Evolutionary conservation across 1,140 invertebrate species (phyloP).

Genomic region (Drosophila azteca): DNA sequence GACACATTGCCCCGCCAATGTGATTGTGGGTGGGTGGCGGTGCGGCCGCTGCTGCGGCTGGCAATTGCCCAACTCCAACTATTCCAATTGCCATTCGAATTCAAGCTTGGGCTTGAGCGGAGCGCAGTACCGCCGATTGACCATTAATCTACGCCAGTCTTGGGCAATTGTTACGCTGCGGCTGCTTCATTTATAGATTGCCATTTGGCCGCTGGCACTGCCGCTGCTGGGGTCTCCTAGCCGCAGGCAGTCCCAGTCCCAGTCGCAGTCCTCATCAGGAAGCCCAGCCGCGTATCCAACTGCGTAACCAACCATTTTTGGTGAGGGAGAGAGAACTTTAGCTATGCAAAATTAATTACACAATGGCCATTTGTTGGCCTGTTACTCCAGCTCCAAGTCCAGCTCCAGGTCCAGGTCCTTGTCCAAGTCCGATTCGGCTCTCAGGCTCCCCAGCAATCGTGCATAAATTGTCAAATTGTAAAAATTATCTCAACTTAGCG

Average conservation of each 20-base stretch:
- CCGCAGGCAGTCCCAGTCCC: constrained; percentile 58
- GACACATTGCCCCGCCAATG: constrained; percentile 34
- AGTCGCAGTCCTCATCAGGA: constrained; percentile 61
- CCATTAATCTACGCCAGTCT: constrained; percentile 64
- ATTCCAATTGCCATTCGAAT: constrained; percentile 37
- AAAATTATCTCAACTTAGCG: constrained; percentile 79
- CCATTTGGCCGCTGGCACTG: constrained; percentile 4
- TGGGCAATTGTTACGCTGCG: constrained; percentile 58
- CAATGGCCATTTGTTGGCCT: constrained; percentile 50
- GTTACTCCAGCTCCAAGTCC: constrained; percentile 10
- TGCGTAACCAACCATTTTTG: constrained; percentile 56
- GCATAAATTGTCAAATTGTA: constrained; percentile 82
- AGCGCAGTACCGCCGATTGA: constrained; percentile 13
- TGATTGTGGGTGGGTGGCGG: constrained; percentile 43
- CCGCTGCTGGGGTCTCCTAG: constrained; percentile 28
- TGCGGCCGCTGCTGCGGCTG: constrained; percentile 9
- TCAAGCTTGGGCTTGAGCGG: constrained; percentile 26
- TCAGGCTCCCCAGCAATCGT: constrained; percentile 61
- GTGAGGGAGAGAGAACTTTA: constrained; percentile 55
- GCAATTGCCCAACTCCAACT: constrained; percentile 29
- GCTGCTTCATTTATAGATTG: constrained; percentile 40
- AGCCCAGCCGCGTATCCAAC: constrained; percentile 30
- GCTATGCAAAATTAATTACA: constrained; percentile 74
- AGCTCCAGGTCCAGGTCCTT: constrained; percentile 3
- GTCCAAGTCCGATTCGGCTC: constrained; percentile 13